Evolutionary conservation across 1,140 invertebrate species (phyloP).

Genomic region (Zaprionus inermis): DNA sequence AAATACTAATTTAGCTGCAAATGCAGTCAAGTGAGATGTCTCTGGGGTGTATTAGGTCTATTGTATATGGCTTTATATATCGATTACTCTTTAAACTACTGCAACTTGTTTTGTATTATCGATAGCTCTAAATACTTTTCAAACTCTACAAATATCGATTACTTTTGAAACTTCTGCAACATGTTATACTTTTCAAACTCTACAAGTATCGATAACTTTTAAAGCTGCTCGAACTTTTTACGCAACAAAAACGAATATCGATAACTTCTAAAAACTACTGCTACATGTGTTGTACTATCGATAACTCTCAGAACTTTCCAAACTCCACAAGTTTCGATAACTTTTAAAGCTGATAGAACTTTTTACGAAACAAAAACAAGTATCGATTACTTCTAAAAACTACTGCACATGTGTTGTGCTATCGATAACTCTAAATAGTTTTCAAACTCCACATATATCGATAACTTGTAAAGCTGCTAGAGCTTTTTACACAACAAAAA

Average conservation of each 20-base stretch:
- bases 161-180: too few relatives aligned
- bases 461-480: neutral
- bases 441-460: neutral
- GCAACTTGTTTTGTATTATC: too few relatives aligned
- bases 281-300: too few relatives aligned
- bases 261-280: neutral
- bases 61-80: neutral
- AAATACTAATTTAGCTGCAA: neutral
- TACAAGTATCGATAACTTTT: neutral
- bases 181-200: neutral
- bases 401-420: too few relatives aligned
- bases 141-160: too few relatives aligned
- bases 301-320: neutral
- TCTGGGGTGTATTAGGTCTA: neutral
- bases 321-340: neutral
- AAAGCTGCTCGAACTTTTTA: too few relatives aligned
- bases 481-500: too few relatives aligned
- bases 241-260: neutral
- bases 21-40: slow-evolving; percentile 1
- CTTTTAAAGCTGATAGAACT: too few relatives aligned
- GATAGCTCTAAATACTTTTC: too few relatives aligned
- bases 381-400: too few relatives aligned
- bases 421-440: neutral
- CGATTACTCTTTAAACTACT: neutral
- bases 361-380: too few relatives aligned